phyloP scores from a whole-genome alignment of 1,140 invertebrate species.

The Drosophila guanche region DNA sequence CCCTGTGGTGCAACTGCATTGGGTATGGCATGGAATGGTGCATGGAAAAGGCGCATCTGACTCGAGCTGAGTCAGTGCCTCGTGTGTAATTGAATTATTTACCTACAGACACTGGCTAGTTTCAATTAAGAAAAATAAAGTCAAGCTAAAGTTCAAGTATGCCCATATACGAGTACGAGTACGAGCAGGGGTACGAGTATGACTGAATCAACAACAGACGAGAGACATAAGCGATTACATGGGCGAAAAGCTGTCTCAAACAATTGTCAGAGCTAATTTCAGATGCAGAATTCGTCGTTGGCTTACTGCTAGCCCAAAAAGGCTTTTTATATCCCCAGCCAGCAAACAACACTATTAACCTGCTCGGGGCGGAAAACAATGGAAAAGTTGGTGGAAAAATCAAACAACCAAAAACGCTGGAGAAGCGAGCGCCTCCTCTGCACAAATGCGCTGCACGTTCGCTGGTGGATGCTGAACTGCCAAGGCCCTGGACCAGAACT shows the following conservation, averaged over 20 bases:
- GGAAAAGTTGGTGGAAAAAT: constrained; percentile 33
- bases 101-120: constrained; percentile 67
- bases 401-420: constrained; percentile 23
- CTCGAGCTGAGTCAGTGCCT: constrained; percentile 23
- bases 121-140: constrained; percentile 79
- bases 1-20: constrained; percentile 37
- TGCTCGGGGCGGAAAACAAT: constrained; percentile 60
- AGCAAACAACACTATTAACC: constrained; percentile 76
- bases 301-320: constrained; percentile 7
- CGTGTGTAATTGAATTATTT: constrained; percentile 73
- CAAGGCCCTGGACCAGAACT: constrained; percentile 9
- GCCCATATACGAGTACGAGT: constrained; percentile 2
- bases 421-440: constrained; percentile 32
- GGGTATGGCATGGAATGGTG: background rate
- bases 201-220: constrained; percentile 24
- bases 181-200: background rate
- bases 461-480: constrained; percentile 9
- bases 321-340: constrained; percentile 35
- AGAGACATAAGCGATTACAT: constrained; percentile 62
- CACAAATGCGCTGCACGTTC: background rate
- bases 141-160: constrained; percentile 76
- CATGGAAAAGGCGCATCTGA: too few relatives aligned
- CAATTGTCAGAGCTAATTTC: constrained; percentile 55
- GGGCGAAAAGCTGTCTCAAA: constrained; percentile 19
- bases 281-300: constrained; percentile 42